phyloP scores from a whole-genome alignment of 2,888 invertebrate species.

The Labia minor region DNA sequence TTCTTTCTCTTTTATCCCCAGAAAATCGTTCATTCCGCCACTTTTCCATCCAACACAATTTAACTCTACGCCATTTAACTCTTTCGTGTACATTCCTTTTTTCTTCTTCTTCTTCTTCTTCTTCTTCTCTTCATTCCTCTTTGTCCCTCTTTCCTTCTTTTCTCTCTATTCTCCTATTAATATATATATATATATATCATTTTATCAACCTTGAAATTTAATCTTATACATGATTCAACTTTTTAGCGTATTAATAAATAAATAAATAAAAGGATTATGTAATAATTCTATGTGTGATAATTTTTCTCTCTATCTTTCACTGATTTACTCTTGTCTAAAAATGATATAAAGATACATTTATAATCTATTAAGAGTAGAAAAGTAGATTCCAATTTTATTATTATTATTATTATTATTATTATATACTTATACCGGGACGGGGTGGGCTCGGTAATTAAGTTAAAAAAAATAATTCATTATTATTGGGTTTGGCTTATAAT shows the following conservation, averaged over 20 bases:
- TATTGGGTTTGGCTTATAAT: too few relatives aligned
- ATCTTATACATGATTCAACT: conserved; percentile 7
- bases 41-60: too few relatives aligned
- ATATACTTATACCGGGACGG: too few relatives aligned
- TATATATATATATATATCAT: not conserved
- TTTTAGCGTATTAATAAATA: not conserved
- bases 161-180: not conserved
- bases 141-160: not conserved
- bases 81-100: too few relatives aligned
- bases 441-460: too few relatives aligned
- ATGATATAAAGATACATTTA: too few relatives aligned
- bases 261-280: not conserved
- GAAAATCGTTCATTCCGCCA: too few relatives aligned
- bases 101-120: not conserved
- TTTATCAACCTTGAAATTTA: conserved; percentile 1
- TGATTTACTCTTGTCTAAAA: not conserved
- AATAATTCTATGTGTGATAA: not conserved
- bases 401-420: too few relatives aligned
- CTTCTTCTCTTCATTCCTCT: not conserved
- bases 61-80: not conserved
- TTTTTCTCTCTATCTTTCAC: not conserved
- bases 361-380: too few relatives aligned
- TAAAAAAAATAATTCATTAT: too few relatives aligned
- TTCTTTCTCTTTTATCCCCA: not conserved
- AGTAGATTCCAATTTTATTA: too few relatives aligned